Evolutionary conservation across 23 tunicate species (phyloP), one percentile per base, ranked within the genome.

Genomic region (Phallusia fumigata): DNA sequence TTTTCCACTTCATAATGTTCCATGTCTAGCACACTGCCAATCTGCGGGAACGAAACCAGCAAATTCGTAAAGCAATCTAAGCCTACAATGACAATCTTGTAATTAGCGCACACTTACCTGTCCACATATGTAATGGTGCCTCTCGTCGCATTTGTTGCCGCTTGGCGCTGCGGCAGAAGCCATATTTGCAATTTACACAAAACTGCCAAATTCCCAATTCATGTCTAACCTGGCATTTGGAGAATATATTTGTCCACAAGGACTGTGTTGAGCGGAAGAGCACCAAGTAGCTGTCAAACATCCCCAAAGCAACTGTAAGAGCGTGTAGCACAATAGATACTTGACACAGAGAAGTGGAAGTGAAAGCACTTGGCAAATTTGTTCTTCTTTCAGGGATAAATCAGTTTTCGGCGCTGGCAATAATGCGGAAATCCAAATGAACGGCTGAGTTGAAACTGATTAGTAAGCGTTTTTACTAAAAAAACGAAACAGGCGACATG

Each of bases 21-120:
- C 88, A 92, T 84, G 64, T 79, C 97, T 0, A 87, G 83, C 6
- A 80, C 85, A 44, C 84, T 76, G 21, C 90, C 91, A 40, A 92
- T 83, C 97, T 92, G 64, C 19, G 74, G 2, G 18, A 19, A 53
- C 33, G 18, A 45, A 44, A 79, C 40, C 36, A 40, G 45, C 18
- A 36, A 45, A 15, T 26, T 40, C 10, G 47, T 40, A 40, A 40
- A 40, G 47, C 47, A 40, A 40, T 40, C 10, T 10, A 40, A 5
- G 10, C 47, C 47, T 3, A 40, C 47, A 40, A 40, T 40, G 5
- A 40, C 47, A 40, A 5, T 40, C 10, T 40, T n/a, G n/a, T n/a
- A n/a, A n/a, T n/a, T n/a, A n/a, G n/a, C n/a, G n/a, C n/a, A 10
- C 10, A 5, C 10, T 40, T 40, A 84, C 88, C 81, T 84, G 88